Percentiles rank a stretch among this genome's conserved stretches.
These are phyloP conservation scores for Dolichallabes microphthalmus DNA, from an alignment of 2,113 vertebrate genomes.

Conservation along the genomic window DNA sequence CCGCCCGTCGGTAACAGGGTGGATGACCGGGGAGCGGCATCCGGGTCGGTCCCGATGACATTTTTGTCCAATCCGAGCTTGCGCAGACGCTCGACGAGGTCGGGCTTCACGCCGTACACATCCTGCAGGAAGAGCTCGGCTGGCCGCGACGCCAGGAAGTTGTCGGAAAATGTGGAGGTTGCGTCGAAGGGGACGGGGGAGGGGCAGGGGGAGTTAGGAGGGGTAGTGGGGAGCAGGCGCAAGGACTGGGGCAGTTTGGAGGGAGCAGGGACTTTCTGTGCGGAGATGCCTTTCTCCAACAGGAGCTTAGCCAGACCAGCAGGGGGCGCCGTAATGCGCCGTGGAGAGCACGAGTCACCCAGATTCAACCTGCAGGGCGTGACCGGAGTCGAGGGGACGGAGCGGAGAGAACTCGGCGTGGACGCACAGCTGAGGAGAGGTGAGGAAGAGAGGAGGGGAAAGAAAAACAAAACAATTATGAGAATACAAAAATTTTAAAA, in stretches of 20 bases:
- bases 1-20: constrained; percentile 80
- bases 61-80: constrained; percentile 82
- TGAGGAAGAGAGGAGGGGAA: not conserved
- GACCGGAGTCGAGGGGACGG: constrained; percentile 76
- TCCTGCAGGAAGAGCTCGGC: constrained; percentile 94
- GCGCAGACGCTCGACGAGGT: constrained; percentile 85
- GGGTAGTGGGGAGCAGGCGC: constrained; percentile 63
- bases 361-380: constrained; percentile 80
- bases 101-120: constrained; percentile 82
- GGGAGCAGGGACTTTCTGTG: constrained; percentile 75
- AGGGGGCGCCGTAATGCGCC: constrained; percentile 72
- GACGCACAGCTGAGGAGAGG: constrained; percentile 51
- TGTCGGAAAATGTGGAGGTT: constrained; percentile 77
- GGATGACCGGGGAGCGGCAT: constrained; percentile 68
- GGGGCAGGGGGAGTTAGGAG: constrained; percentile 70
- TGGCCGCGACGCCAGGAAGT: constrained; percentile 92
- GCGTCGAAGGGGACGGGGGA: constrained; percentile 77
- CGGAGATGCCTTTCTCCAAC: constrained; percentile 92
- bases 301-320: constrained; percentile 83
- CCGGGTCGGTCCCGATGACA: constrained; percentile 69
- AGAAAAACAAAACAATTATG: not conserved
- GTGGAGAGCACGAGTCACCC: constrained; percentile 81
- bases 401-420: constrained; percentile 76
- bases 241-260: constrained; percentile 58
- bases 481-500: not conserved